A percentile compares a stretch with the other conserved stretches of the same genome.
These are phyloP conservation scores for Sardina pilchardus DNA, from an alignment of 2,113 vertebrate species.

Conservation along the genomic window DNA sequence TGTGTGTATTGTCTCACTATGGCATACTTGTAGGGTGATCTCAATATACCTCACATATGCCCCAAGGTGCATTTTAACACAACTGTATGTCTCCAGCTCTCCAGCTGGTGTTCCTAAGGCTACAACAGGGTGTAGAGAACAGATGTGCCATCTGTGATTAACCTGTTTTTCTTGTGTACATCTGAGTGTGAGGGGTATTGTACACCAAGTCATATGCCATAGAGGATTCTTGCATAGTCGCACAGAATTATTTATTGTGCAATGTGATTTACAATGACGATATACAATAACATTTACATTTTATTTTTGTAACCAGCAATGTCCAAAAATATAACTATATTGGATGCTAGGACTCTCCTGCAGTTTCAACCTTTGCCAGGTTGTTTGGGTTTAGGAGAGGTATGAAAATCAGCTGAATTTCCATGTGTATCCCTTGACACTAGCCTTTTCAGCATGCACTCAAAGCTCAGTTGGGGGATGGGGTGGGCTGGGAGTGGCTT, in stretches of 20 bases:
- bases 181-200: not conserved
- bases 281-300: not conserved
- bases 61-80: not conserved
- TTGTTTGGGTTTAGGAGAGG: not conserved
- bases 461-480: not conserved
- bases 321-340: no score
- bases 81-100: not conserved
- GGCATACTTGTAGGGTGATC: not conserved
- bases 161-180: not conserved
- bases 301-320: no score
- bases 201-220: not conserved
- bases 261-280: not conserved
- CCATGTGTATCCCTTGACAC: not conserved
- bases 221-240: not conserved
- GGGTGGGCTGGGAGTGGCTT: not conserved
- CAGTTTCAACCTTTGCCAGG: not conserved
- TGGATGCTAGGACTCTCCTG: not conserved
- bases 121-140: not conserved
- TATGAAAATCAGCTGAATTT: slow-evolving; percentile 9
- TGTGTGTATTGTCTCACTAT: not conserved
- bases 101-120: not conserved
- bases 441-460: not conserved
- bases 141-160: not conserved
- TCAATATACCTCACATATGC: not conserved
- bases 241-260: not conserved